These are phyloP conservation scores for Bos indicus DNA, from an alignment of 2,113 vertebrate species.

Conservation along the genomic window DNA sequence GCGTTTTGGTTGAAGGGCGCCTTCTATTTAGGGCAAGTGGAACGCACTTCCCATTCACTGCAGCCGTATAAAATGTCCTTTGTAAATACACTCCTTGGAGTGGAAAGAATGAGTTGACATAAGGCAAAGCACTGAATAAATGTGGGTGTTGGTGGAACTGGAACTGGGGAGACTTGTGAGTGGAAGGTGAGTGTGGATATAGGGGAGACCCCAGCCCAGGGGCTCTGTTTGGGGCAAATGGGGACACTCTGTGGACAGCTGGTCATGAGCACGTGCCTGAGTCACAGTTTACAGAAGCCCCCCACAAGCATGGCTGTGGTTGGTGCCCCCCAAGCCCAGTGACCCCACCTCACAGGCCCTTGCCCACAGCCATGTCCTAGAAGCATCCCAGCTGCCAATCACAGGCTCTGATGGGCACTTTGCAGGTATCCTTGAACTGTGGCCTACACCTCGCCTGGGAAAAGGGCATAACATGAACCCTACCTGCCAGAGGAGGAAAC, in stretches of 20 bases:
- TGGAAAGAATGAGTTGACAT: background rate
- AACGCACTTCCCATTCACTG: background rate
- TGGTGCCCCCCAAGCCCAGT: rapidly evolving
- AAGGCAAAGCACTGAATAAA: background rate
- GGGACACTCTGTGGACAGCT: background rate
- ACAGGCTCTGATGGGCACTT: background rate
- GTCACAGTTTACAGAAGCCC: background rate
- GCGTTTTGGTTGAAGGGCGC: background rate
- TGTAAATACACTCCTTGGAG: background rate
- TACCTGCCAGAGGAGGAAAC: background rate
- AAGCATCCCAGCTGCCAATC: background rate
- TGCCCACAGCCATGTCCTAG: rapidly evolving
- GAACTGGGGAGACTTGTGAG: background rate
- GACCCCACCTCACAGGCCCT: background rate
- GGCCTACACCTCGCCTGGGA: background rate
- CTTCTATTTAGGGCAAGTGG: background rate
- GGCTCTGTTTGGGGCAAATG: background rate
- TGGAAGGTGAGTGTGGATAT: background rate
- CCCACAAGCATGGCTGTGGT: rapidly evolving
- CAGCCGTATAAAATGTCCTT: background rate
- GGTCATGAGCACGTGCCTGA: too few species aligned
- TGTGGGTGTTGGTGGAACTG: rapidly evolving
- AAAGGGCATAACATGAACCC: too few species aligned
- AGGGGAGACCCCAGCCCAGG: background rate
- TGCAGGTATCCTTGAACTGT: rapidly evolving